These are phyloP conservation scores for Myrmophylax atrothorax DNA, from an alignment of 2,113 vertebrate genomes.

Conservation along the genomic window DNA sequence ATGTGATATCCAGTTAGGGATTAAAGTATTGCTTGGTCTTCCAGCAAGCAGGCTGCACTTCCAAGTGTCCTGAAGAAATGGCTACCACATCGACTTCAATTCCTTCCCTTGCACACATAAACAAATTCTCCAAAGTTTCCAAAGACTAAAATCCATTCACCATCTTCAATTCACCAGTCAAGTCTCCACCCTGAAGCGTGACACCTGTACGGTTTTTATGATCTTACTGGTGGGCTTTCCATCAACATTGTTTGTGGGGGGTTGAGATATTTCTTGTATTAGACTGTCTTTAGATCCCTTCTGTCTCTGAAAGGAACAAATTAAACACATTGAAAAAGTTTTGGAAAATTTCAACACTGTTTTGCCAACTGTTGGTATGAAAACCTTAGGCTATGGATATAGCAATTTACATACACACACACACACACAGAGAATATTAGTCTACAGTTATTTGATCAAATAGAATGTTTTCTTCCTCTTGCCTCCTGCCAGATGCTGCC, in stretches of 20 bases:
- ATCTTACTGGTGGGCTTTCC: conserved; percentile 77
- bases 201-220: conserved; percentile 77
- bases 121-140: conserved; percentile 44
- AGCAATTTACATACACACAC: neutral
- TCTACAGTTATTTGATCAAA: neutral
- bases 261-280: conserved; percentile 73
- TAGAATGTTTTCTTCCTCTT: neutral
- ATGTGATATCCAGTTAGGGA: neutral
- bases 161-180: conserved; percentile 55
- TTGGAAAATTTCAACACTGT: neutral
- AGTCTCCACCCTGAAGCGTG: conserved; percentile 79
- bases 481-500: neutral
- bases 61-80: neutral
- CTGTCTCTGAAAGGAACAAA: conserved; percentile 74
- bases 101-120: neutral
- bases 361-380: neutral
- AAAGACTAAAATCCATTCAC: conserved; percentile 25
- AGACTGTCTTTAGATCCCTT: conserved; percentile 84
- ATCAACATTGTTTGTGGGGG: conserved; percentile 62
- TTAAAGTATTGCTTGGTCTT: neutral
- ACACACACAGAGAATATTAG: neutral
- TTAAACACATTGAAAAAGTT: neutral
- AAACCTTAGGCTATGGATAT: neutral
- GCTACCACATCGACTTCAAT: neutral
- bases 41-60: neutral